Evolutionary conservation across 2,888 invertebrate genomes (phyloP).

Genomic region (Sepiola atlantica): DNA sequence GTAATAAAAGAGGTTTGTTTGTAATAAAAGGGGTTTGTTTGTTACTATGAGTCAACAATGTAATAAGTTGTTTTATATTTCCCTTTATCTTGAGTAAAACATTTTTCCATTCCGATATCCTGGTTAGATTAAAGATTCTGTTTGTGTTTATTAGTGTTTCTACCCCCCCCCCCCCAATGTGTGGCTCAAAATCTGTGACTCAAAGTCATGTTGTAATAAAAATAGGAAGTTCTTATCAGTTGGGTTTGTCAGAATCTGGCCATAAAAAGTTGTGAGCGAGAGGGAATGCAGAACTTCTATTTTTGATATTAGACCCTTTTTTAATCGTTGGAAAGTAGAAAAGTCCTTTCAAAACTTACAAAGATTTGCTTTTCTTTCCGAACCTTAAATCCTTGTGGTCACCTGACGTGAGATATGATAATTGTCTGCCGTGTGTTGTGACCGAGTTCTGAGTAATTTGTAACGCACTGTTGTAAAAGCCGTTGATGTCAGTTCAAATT

Average conservation of each 20-base stretch:
- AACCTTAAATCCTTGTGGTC: not conserved
- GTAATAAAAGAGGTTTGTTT: no score
- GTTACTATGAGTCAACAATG: no score
- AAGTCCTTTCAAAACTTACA: not conserved
- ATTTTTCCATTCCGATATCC: no score
- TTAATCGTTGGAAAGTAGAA: not conserved
- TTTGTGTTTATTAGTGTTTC: no score
- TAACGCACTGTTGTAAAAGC: not conserved
- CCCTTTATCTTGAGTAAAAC: no score
- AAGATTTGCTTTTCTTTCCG: not conserved
- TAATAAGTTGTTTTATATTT: no score
- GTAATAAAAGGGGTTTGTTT: no score
- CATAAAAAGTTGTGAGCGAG: not conserved
- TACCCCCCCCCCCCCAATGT: no score
- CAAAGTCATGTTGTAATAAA: no score
- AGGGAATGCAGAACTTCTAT: not conserved
- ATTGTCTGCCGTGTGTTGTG: not conserved
- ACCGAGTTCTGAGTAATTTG: conserved; percentile 1
- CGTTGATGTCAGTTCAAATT: not conserved
- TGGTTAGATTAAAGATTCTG: no score
- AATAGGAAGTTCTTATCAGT: no score
- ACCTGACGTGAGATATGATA: not conserved
- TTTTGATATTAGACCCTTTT: not conserved
- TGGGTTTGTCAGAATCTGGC: not conserved
- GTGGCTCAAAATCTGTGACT: no score